Percentiles rank a stretch among this genome's conserved stretches.
phyloP scores from a whole-genome alignment of 2,888 invertebrate species.

The Urechis unicinctus region DNA sequence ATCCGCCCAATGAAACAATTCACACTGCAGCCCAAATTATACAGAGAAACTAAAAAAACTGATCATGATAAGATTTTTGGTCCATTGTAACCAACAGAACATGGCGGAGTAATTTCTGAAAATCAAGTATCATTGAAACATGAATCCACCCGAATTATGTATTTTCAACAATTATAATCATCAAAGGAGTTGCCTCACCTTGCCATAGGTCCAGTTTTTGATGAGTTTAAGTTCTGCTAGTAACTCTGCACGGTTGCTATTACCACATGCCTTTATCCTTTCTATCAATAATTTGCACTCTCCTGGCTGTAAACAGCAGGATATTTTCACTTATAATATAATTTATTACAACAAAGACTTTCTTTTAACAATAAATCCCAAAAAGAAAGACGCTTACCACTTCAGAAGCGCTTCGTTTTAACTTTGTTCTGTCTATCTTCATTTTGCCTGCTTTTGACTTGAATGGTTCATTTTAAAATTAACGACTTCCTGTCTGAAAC shows the following conservation, averaged over 20 bases:
- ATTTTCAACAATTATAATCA: too few species aligned
- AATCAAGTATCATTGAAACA: too few species aligned
- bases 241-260: slow-evolving; percentile 55
- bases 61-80: not conserved
- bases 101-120: too few species aligned
- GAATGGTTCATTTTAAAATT: too few species aligned
- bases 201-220: slow-evolving; percentile 77
- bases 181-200: slow-evolving; percentile 49
- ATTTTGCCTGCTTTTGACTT: too few species aligned
- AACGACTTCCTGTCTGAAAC: too few species aligned
- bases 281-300: slow-evolving; percentile 74
- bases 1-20: slow-evolving; percentile 79
- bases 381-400: slow-evolving; percentile 56
- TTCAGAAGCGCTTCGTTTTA: slow-evolving; percentile 78
- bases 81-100: too few species aligned
- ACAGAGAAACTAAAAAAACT: not conserved
- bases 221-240: slow-evolving; percentile 65
- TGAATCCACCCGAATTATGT: too few species aligned
- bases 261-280: slow-evolving; percentile 62
- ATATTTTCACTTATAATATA: too few species aligned
- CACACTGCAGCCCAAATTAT: too few species aligned
- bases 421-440: slow-evolving; percentile 75
- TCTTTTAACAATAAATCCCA: too few species aligned
- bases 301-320: slow-evolving; percentile 45
- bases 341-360: too few species aligned